A percentile compares a stretch with the other conserved stretches of the same genome.
These are phyloP conservation scores for Nowickia ferox DNA, from an alignment of 2,888 invertebrate species.

Conservation along the genomic window DNA sequence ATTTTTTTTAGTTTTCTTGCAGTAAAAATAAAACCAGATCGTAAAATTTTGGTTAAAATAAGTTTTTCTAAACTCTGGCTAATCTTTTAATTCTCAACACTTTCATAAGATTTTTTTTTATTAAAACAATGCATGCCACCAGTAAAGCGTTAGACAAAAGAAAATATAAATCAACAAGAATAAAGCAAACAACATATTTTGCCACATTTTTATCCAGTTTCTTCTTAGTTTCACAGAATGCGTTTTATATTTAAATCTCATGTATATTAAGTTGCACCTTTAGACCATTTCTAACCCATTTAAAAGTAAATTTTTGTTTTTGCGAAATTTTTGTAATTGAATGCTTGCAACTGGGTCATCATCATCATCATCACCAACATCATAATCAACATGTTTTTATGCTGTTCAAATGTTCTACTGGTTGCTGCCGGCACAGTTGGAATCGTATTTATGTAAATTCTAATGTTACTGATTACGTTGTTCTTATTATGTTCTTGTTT, in stretches of 20 bases:
- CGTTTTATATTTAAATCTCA: conserved; percentile 46
- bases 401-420: not conserved
- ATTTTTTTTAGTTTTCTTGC: too few relatives aligned
- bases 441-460: not conserved
- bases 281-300: conserved; percentile 51
- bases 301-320: conserved; percentile 32
- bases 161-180: not conserved
- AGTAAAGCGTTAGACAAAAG: not conserved
- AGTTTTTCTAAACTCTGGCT: conserved; percentile 7
- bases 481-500: conserved; percentile 15
- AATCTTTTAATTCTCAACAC: conserved; percentile 50
- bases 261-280: conserved; percentile 56
- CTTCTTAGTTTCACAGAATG: conserved; percentile 6
- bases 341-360: conserved; percentile 66
- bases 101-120: conserved; percentile 6
- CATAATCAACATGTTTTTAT: conserved; percentile 28
- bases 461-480: not conserved
- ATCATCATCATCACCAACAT: not conserved
- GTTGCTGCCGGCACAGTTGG: conserved; percentile 21
- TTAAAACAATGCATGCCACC: conserved; percentile 9
- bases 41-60: not conserved
- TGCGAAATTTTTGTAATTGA: conserved; percentile 63
- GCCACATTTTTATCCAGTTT: not conserved
- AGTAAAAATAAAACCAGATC: too few relatives aligned
- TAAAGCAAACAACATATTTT: not conserved